A percentile compares a stretch with the other conserved stretches of the same genome.
These are phyloP conservation scores for Drosophila atroscutellata DNA, from an alignment of 2,888 invertebrate genomes.

Conservation along the genomic window DNA sequence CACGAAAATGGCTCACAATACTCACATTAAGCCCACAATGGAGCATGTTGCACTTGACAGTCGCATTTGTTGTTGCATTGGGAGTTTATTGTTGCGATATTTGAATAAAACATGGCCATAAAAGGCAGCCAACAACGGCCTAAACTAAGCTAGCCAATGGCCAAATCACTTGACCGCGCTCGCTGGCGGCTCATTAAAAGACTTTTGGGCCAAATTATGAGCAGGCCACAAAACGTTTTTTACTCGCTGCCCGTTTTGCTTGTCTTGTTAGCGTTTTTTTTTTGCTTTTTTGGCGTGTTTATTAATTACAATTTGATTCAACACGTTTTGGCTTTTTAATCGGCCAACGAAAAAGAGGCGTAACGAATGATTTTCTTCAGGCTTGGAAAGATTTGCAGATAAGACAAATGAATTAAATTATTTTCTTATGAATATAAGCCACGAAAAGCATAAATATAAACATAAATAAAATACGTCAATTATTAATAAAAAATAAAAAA, in stretches of 20 bases:
- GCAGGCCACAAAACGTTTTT: constrained; percentile 27
- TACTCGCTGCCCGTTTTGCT: constrained; percentile 8
- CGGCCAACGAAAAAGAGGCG: constrained; percentile 30
- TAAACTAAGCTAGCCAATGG: constrained; percentile 49
- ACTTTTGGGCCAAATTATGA: constrained; percentile 59
- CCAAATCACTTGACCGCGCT: constrained; percentile 45
- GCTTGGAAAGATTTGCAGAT: not conserved
- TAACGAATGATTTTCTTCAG: constrained; percentile 11
- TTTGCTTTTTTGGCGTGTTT: constrained; percentile 27
- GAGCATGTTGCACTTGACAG: constrained; percentile 69
- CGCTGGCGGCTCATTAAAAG: constrained; percentile 61
- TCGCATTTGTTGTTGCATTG: constrained; percentile 48
- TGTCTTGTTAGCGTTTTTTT: constrained; percentile 36
- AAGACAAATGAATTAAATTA: constrained; percentile 11
- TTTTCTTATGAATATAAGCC: not conserved
- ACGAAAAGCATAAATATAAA: constrained; percentile 14
- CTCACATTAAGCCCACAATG: constrained; percentile 70
- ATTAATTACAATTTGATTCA: constrained; percentile 52
- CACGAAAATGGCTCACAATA: constrained; percentile 71
- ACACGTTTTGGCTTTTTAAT: constrained; percentile 30
- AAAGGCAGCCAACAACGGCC: constrained; percentile 27
- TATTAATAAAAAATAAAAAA: constrained; percentile 11
- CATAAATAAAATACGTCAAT: constrained; percentile 25
- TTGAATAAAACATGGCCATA: constrained; percentile 64
- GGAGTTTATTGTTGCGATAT: constrained; percentile 66